Base-by-base conservation (phyloP, 2,113 vertebrate genomes). In the Phasianus colchicus region DNA sequence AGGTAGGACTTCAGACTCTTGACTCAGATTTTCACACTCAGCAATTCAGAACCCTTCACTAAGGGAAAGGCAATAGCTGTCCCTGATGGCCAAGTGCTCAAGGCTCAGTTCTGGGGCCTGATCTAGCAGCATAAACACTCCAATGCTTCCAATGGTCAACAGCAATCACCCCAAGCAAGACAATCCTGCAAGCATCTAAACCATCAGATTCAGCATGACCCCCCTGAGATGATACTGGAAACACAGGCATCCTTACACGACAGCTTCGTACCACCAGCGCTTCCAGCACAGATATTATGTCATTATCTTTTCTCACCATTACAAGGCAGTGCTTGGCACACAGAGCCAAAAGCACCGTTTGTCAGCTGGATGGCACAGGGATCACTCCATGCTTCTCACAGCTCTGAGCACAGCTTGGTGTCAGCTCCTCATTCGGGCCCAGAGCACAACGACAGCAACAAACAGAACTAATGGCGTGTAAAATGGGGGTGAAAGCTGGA, bases 81-180 rank as follows among this genome's bases (percentile, higher is more conserved):
- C 19, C 22, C 43, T 2, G 14, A 34, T 86, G 13, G 11, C 5
- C 60, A 15, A 5, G 2, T 3, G 0, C 5, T 61, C 63, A 14
- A 11, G 7, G 32, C 69, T 91, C 58, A 5, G 0, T 38, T 83
- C 38, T 43, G 47, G 34, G 78, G 47, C 13, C 3, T 2, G 6
- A 66, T 67, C 30, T 40, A 65, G n/a, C 4, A 4, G n/a, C 18
- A 85, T 18, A 70, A 45, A 20, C 10, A 5, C 11, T 2, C 0
- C 8, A 38, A 34, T 48, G 13, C 29, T 70, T 21, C 55, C 0
- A 4, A 19, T 8, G 60, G 60, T 17, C 64, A 38, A 6, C 1
- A 2, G 25, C 3, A 45, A 55, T 4, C 34, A 14, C 15, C n/a
- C 43, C 0, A 0, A 54, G 20, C 16, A 16, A 69, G 12, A 13